A percentile compares a stretch with the other conserved stretches of the same genome.
These are phyloP conservation scores for Morpho achilles DNA, from an alignment of 2,888 invertebrate species.

Conservation along the genomic window DNA sequence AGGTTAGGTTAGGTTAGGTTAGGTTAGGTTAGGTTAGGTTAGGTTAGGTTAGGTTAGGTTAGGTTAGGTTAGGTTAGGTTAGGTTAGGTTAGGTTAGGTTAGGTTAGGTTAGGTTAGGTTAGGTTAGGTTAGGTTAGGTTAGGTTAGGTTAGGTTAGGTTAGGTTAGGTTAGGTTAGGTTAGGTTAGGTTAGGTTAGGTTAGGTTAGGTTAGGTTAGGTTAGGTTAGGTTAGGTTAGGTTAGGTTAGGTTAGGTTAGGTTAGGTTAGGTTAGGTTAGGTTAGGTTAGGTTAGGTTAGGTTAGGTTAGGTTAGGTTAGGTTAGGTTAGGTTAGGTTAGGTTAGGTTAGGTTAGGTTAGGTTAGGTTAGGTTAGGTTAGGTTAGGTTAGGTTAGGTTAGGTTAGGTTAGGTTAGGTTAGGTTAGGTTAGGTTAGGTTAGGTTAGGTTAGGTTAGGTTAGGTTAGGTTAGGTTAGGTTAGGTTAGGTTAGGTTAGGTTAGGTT, in stretches of 20 bases:
- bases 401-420: constrained; percentile 23
- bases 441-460: constrained; percentile 28
- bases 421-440: constrained; percentile 29
- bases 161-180: constrained; percentile 31
- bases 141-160: constrained; percentile 30
- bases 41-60: constrained; percentile 28
- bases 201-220: constrained; percentile 29
- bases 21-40: constrained; percentile 28
- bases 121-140: constrained; percentile 25
- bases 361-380: constrained; percentile 33
- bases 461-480: constrained; percentile 29
- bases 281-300: constrained; percentile 30
- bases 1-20: constrained; percentile 25
- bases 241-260: constrained; percentile 31
- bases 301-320: constrained; percentile 30
- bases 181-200: constrained; percentile 31
- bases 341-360: constrained; percentile 34
- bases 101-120: constrained; percentile 24
- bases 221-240: constrained; percentile 32
- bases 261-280: constrained; percentile 32
- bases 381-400: constrained; percentile 31
- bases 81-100: constrained; percentile 26
- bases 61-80: constrained; percentile 25
- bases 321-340: constrained; percentile 31
- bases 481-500: constrained; percentile 30